phyloP scores from a whole-genome alignment of 1,140 invertebrate species.

The Manduca sexta region DNA sequence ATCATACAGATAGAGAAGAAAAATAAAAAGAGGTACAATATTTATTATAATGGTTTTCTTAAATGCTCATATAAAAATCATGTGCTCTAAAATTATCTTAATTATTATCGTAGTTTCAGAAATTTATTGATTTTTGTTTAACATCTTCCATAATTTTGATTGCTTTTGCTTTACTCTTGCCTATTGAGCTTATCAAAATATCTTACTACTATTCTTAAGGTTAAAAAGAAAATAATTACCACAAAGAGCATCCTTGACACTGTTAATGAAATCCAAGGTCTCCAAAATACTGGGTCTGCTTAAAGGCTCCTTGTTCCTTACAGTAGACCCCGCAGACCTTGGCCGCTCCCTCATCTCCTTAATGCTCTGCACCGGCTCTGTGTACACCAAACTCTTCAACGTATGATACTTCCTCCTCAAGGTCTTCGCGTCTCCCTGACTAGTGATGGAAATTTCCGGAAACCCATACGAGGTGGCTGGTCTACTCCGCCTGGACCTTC shows the following conservation, averaged over 20 bases:
- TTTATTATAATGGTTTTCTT: too few relatives aligned
- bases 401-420: constrained; percentile 59
- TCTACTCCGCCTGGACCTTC: constrained; percentile 29
- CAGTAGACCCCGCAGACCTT: constrained; percentile 51
- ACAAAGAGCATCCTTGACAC: constrained; percentile 53
- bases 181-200: too few relatives aligned
- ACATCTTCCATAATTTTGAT: too few relatives aligned
- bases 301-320: constrained; percentile 46
- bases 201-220: too few relatives aligned
- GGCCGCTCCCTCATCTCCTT: constrained; percentile 48
- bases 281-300: constrained; percentile 59
- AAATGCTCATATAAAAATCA: too few relatives aligned
- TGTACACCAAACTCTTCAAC: constrained; percentile 54
- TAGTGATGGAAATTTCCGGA: constrained; percentile 60
- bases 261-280: constrained; percentile 63
- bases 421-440: constrained; percentile 50
- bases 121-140: too few relatives aligned
- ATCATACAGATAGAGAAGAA: too few relatives aligned
- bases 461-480: constrained; percentile 47
- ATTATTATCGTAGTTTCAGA: too few relatives aligned
- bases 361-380: constrained; percentile 53
- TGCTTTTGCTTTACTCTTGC: too few relatives aligned
- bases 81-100: too few relatives aligned
- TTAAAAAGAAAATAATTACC: constrained; percentile 38
- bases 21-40: too few relatives aligned